phyloP scores from a whole-genome alignment of 1,140 invertebrate species.

The Drosophila bipectinata region DNA sequence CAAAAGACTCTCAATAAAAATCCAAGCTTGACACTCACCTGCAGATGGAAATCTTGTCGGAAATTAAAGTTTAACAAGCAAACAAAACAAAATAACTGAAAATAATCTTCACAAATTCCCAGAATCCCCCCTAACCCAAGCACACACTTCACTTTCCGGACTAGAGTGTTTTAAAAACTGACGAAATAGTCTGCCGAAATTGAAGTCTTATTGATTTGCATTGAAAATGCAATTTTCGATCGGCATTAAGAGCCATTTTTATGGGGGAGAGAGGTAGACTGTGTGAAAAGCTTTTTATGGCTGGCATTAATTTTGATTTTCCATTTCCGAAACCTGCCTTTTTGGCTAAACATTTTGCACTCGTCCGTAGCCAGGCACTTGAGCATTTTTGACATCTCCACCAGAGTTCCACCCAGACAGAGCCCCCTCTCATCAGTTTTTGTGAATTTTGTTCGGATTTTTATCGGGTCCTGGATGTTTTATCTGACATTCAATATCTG shows the following conservation, averaged over 20 bases:
- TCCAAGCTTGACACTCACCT: slow-evolving; percentile 17
- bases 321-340: slow-evolving; percentile 29
- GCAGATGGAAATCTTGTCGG: slow-evolving; percentile 27
- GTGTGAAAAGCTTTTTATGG: slow-evolving; percentile 50
- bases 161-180: slow-evolving; percentile 17
- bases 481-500: neutral
- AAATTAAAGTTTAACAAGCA: slow-evolving; percentile 54
- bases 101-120: slow-evolving; percentile 41
- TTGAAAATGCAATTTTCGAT: slow-evolving; percentile 44
- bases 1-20: slow-evolving; percentile 40
- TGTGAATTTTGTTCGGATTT: slow-evolving; percentile 27
- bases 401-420: too few species aligned
- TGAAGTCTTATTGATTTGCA: slow-evolving; percentile 50
- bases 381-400: slow-evolving; percentile 23
- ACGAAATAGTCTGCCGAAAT: slow-evolving; percentile 22
- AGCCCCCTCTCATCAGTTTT: slow-evolving; percentile 18
- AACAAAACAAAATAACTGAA: slow-evolving; percentile 40
- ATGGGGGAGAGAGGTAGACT: neutral
- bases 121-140: neutral
- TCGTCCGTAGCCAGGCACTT: slow-evolving; percentile 8
- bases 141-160: slow-evolving; percentile 21
- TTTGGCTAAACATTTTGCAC: slow-evolving; percentile 35
- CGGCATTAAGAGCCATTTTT: slow-evolving; percentile 39
- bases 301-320: slow-evolving; percentile 50
- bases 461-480: slow-evolving; percentile 12